These are phyloP conservation scores for Halcyon leucocephala DNA, from an alignment of 2,797 vertebrate genomes.

Conservation along the genomic window DNA sequence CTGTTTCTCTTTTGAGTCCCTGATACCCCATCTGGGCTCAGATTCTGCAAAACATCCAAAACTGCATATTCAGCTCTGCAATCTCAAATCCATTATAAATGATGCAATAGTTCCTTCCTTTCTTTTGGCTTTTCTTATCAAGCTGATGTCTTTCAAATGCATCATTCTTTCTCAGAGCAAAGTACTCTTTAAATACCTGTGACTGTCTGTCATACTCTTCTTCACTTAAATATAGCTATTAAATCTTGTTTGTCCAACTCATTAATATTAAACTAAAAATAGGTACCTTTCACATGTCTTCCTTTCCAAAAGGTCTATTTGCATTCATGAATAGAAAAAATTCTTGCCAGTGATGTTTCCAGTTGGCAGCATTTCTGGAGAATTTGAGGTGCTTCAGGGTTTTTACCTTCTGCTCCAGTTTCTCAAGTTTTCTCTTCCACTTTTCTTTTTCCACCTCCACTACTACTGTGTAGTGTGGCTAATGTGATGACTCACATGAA, in stretches of 20 bases:
- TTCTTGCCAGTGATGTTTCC: background rate
- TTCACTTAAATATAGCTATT: background rate
- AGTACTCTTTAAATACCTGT: background rate
- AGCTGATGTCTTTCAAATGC: background rate
- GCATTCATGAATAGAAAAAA: background rate
- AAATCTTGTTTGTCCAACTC: background rate
- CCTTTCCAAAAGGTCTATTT: conserved; percentile 24
- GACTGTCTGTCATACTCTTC: background rate
- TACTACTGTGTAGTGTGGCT: background rate
- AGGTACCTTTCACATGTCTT: background rate
- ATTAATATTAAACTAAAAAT: conserved; percentile 26
- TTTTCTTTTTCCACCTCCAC: conserved; percentile 3
- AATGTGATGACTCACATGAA: background rate
- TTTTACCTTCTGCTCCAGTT: conserved; percentile 15
- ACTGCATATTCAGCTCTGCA: background rate
- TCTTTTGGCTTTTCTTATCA: background rate
- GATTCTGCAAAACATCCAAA: conserved; percentile 10
- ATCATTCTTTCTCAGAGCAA: background rate
- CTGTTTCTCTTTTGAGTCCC: conserved; percentile 25
- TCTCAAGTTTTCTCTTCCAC: background rate
- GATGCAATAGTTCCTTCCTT: conserved; percentile 20
- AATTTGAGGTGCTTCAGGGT: background rate
- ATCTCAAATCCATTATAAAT: background rate
- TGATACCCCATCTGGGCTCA: conserved; percentile 5
- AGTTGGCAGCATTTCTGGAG: background rate